Base-by-base conservation (phyloP, 2,888 invertebrate species). In the Dione juno region DNA sequence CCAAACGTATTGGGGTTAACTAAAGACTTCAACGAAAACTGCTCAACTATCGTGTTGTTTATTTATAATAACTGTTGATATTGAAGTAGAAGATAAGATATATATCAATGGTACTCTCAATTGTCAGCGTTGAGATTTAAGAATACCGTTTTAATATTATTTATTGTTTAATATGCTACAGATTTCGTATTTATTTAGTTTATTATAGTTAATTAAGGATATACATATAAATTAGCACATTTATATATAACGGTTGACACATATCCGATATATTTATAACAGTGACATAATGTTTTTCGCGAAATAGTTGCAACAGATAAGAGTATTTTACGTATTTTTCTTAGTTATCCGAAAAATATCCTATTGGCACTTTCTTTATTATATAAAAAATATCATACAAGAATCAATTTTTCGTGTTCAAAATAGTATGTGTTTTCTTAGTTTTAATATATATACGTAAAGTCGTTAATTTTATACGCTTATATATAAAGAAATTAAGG, bases 21-120 rank as follows among this genome's bases (percentile, higher is more conserved):
- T 76, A 84, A 85, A 85, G 83, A 85, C 79, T 79, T 84, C 82
- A 83, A 85, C 84, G 84, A 78, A 72, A 74, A 74, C 73, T 41
- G 57, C 48, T 63, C 16, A 53, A 21, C 45, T 65, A 65, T 59
- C 63, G 66, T 72, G 70, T 66, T 64, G 71, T 57, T 72, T 69
- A 63, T 41, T 68, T 61, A 52, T 67, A 54, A 48, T 57, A 63
- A 64, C 43, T 57, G 40, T 59, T 61, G 52, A 45, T 64, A 64
- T 64, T 69, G 16, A 40, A 64, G 54, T 57, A 43, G 10, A 16
- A n/a, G 68, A 64, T 57, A 64, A 69, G 54, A 28, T 64, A n/a
- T 28, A 61, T 35, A 54, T 52, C 37, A 52, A 52, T 19, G 37
- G 40, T 37, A 21, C 48, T 52, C 14, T 14, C 40, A 14, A 52